Evolutionary conservation across 2,888 invertebrate species (phyloP), one percentile per base, ranked within the genome.

Genomic region (Sepiola atlantica): DNA sequence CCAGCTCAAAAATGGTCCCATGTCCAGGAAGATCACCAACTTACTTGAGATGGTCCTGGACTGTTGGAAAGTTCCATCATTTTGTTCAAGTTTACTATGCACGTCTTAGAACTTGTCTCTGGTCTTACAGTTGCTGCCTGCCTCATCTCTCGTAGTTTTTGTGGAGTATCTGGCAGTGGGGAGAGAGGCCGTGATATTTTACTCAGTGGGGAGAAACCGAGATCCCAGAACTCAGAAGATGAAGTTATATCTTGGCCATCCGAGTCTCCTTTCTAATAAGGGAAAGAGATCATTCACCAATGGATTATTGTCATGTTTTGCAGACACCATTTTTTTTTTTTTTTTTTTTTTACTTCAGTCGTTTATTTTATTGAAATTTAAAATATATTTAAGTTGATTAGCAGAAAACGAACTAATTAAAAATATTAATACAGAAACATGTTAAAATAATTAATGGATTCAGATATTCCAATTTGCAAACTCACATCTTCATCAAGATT

Each of bases 121-220:
- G 77, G 77, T 18, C 14, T 32, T n/a, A 77, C n/a, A n/a, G 77
- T 16, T 32, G 77, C 21, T 16, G n/a, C 77, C 77, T 77, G 77
- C 28, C 93, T 55, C 93, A 93, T 55, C 55, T 55, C 35, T 12
- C 93, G 93, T 21, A 93, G 57, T 35, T 93, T 91, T 91, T 95
- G 94, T 28, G 96, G 95, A 32, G 95, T 95, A 16, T 94, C 94
- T 21, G 95, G 95, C 28, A 96, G 91, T 10, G 96, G 96, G 14
- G 95, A 95, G 35, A 95, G 94, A 54, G 95, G 94, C 35, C 94
- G 32, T n/a, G 61, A 35, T 61, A 93, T 61, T 55, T 61, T 93
- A 35, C 35, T 93, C 28, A 93, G 28, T 55, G 57, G 57, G 6
- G 92, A 55, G 6, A 92, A 92, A 55, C 55, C 35, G 28, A 92